Conservation (phyloP, 2,113 vertebrate species). For the Echinops telfairi region DNA sequence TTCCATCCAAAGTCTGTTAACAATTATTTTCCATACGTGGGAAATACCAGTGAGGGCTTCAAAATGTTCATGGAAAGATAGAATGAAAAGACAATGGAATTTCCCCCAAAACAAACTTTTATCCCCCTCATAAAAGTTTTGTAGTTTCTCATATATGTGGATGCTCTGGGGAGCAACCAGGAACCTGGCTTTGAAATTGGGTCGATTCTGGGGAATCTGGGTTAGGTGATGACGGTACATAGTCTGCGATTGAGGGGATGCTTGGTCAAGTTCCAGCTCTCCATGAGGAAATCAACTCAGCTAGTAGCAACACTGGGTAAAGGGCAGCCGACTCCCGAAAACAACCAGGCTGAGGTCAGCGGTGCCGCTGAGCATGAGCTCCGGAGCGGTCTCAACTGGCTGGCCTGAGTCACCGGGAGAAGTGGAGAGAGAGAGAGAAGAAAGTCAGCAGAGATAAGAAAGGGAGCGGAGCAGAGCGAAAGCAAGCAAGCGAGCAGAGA, state of each 20-base stretch:
- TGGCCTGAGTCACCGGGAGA: background rate
- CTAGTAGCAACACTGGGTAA: background rate
- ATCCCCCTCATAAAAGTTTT: no score
- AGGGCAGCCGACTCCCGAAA: background rate
- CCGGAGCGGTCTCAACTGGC: background rate
- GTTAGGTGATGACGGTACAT: background rate
- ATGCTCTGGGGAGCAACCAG: background rate
- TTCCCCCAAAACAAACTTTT: no score
- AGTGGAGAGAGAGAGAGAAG: background rate
- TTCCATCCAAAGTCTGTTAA: background rate
- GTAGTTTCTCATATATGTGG: background rate
- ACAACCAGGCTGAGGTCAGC: background rate
- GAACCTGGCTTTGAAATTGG: slow-evolving; percentile 12
- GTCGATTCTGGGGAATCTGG: background rate
- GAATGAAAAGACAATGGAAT: no score
- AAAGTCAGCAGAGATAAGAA: background rate
- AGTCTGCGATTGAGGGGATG: background rate
- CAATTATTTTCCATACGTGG: background rate
- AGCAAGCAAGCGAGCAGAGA: background rate
- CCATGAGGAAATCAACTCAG: background rate
- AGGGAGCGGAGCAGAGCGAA: background rate
- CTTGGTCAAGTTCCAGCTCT: background rate
- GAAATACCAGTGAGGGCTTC: background rate
- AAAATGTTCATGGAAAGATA: no score
- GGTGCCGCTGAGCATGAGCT: background rate